Percentiles rank a stretch among this genome's conserved stretches.
These are phyloP conservation scores for Bathynomus jamesi DNA, from an alignment of 1,140 invertebrate genomes.

Conservation along the genomic window DNA sequence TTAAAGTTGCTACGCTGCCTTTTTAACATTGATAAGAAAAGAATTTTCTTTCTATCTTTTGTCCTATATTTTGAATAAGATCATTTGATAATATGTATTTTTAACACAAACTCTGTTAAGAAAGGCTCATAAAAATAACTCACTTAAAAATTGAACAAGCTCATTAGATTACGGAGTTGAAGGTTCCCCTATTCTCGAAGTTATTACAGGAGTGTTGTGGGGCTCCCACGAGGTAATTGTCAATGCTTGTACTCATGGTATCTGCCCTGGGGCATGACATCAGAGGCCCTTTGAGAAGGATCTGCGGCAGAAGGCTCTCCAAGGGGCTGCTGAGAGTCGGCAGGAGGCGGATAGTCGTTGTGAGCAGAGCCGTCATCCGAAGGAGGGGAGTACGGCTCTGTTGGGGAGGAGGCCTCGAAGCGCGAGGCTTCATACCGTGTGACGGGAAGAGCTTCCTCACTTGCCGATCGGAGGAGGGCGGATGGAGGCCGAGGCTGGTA, in stretches of 20 bases:
- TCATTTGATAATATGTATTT: background rate
- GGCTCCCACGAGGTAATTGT: constrained; percentile 25
- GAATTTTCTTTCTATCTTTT: background rate
- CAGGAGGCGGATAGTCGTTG: constrained; percentile 32
- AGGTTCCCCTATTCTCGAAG: no score
- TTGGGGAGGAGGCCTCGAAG: constrained; percentile 8
- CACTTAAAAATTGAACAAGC: background rate
- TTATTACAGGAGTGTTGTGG: no score
- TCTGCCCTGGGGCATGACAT: constrained; percentile 11
- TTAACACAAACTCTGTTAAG: background rate
- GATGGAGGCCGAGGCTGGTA: constrained; percentile 27
- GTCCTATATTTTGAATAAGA: background rate
- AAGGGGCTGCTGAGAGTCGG: constrained; percentile 13
- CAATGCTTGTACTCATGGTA: constrained; percentile 34
- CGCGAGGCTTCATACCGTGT: constrained; percentile 38
- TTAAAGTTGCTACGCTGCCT: no score
- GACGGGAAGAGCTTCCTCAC: constrained; percentile 69
- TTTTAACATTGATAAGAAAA: no score
- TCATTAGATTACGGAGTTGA: no score
- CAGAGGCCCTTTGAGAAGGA: constrained; percentile 49
- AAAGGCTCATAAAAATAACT: background rate
- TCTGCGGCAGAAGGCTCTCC: constrained; percentile 46
- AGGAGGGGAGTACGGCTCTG: constrained; percentile 19
- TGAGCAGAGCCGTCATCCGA: constrained; percentile 27
- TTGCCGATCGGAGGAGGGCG: constrained; percentile 64